phyloP scores from a whole-genome alignment of 2,797 vertebrate species.

The Manis crassicaudata region DNA sequence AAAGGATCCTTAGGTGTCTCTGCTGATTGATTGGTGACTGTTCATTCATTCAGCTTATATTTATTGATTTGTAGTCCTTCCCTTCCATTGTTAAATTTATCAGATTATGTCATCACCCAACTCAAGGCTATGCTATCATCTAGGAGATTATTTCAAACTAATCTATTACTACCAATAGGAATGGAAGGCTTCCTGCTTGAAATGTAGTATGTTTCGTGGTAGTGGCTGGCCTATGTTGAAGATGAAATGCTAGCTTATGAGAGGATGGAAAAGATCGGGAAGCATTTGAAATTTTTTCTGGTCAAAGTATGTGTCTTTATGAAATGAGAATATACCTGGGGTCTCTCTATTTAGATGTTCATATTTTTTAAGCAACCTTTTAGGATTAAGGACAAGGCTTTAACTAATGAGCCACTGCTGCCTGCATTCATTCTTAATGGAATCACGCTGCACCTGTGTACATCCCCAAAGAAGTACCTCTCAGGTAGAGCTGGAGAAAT shows the following conservation, averaged over 20 bases:
- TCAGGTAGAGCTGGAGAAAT: background rate
- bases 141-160: constrained; percentile 52
- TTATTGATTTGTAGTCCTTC: constrained; percentile 42
- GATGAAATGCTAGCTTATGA: background rate
- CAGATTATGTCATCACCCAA: constrained; percentile 26
- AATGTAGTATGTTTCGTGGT: background rate
- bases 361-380: background rate
- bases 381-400: background rate
- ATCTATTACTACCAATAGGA: background rate
- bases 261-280: background rate
- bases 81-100: constrained; percentile 59
- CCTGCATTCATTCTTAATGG: background rate
- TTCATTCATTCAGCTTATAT: constrained; percentile 49
- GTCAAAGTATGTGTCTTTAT: background rate
- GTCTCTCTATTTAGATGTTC: background rate
- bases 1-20: background rate
- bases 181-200: background rate
- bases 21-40: constrained; percentile 12
- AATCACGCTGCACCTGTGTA: background rate
- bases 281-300: background rate
- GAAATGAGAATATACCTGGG: background rate
- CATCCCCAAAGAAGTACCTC: background rate
- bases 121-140: constrained; percentile 42
- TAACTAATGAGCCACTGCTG: background rate
- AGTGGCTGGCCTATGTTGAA: background rate